These are phyloP conservation scores for Melanargia galathea DNA, from an alignment of 2,888 invertebrate genomes.

Conservation along the genomic window DNA sequence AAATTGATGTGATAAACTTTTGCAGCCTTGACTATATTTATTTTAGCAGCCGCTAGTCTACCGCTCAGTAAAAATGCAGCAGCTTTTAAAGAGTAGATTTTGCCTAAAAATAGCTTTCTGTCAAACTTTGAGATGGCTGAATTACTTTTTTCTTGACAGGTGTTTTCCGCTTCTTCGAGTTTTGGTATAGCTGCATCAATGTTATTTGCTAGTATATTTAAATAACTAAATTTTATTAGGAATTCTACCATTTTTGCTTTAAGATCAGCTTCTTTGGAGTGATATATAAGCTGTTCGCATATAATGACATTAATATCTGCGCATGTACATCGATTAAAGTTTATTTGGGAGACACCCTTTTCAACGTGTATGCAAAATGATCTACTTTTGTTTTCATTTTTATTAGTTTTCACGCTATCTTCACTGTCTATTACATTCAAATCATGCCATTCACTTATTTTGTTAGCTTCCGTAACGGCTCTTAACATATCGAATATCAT, in stretches of 20 bases:
- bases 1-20: slow-evolving; percentile 61
- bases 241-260: slow-evolving; percentile 65
- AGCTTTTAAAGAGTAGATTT: slow-evolving; percentile 65
- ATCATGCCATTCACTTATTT: slow-evolving; percentile 60
- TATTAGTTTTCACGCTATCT: slow-evolving; percentile 48
- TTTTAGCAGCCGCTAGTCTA: slow-evolving; percentile 56
- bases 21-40: slow-evolving; percentile 58
- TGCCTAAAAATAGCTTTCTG: slow-evolving; percentile 59
- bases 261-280: slow-evolving; percentile 69
- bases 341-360: slow-evolving; percentile 61
- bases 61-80: slow-evolving; percentile 55
- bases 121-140: slow-evolving; percentile 48
- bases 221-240: slow-evolving; percentile 57
- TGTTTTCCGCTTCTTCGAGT: slow-evolving; percentile 61
- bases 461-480: slow-evolving; percentile 60
- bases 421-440: slow-evolving; percentile 64
- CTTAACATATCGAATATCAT: slow-evolving; percentile 64
- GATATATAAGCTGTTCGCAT: slow-evolving; percentile 67
- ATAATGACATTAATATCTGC: slow-evolving; percentile 64
- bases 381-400: slow-evolving; percentile 44
- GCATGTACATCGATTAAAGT: slow-evolving; percentile 67
- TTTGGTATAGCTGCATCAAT: slow-evolving; percentile 53
- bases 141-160: slow-evolving; percentile 49
- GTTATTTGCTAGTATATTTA: slow-evolving; percentile 60
- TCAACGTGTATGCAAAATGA: slow-evolving; percentile 59